phyloP scores from a whole-genome alignment of 2,113 vertebrate species.

The Antechinus stuartii region DNA sequence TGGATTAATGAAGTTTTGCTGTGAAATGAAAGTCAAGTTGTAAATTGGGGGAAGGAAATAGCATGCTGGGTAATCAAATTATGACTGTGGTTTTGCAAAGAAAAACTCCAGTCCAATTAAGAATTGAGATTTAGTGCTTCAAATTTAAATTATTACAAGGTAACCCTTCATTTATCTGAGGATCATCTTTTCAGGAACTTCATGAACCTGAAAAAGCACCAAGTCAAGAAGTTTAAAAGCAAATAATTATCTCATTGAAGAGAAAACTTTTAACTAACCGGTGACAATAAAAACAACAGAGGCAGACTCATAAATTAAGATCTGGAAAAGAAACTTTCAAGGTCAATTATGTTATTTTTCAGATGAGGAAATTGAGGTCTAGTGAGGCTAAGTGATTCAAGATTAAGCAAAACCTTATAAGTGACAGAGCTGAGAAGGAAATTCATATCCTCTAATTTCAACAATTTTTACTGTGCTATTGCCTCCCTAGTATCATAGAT shows the following conservation, averaged over 20 bases:
- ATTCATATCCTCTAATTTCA: neutral
- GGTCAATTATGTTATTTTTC: neutral
- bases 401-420: neutral
- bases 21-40: slow-evolving; percentile 60
- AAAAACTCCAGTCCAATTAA: slow-evolving; percentile 24
- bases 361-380: neutral
- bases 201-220: neutral
- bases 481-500: neutral
- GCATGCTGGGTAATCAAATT: slow-evolving; percentile 19
- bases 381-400: neutral
- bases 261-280: neutral
- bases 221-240: neutral
- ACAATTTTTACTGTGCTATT: neutral
- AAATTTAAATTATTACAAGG: neutral
- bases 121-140: slow-evolving; percentile 11
- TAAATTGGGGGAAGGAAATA: slow-evolving; percentile 49
- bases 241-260: neutral
- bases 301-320: neutral
- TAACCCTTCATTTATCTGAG: neutral
- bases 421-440: neutral
- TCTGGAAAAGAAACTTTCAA: neutral
- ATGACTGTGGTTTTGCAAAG: neutral
- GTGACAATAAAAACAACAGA: neutral
- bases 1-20: slow-evolving; percentile 68
- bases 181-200: neutral